Percentiles rank a stretch among this genome's conserved stretches.
Conservation (phyloP, 2,113 vertebrate species). For the Acrocephalus kingi region DNA sequence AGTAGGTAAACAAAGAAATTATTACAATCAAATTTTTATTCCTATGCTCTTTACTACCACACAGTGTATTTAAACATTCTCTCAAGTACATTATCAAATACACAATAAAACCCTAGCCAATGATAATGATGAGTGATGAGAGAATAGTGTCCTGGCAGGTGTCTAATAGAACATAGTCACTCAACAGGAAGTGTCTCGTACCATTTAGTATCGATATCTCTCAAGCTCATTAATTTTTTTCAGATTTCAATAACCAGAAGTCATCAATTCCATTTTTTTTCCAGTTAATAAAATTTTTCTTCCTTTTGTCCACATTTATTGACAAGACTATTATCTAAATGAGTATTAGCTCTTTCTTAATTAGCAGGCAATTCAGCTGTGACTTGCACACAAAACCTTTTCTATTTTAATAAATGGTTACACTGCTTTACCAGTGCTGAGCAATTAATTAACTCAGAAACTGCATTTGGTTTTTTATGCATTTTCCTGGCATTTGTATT, state of each 20-base stretch:
- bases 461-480: neutral
- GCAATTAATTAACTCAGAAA: conserved; percentile 52
- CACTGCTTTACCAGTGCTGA: conserved; percentile 4
- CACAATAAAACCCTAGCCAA: neutral
- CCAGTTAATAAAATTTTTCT: conserved; percentile 26
- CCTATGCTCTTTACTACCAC: neutral
- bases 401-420: conserved; percentile 59
- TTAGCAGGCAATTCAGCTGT: conserved; percentile 51
- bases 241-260: conserved; percentile 6
- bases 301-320: conserved; percentile 40
- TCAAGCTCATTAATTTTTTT: neutral
- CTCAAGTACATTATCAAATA: neutral
- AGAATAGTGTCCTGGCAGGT: neutral
- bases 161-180: neutral
- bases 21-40: neutral
- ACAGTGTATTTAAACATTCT: neutral
- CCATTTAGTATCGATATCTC: neutral
- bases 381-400: conserved; percentile 23
- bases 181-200: neutral
- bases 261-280: neutral
- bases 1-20: neutral
- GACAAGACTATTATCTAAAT: conserved; percentile 33
- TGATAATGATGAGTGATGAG: neutral
- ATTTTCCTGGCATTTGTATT: neutral
- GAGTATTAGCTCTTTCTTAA: conserved; percentile 37